phyloP scores from a whole-genome alignment of 1,140 invertebrate species.

The Proctacanthus coquilletti region DNA sequence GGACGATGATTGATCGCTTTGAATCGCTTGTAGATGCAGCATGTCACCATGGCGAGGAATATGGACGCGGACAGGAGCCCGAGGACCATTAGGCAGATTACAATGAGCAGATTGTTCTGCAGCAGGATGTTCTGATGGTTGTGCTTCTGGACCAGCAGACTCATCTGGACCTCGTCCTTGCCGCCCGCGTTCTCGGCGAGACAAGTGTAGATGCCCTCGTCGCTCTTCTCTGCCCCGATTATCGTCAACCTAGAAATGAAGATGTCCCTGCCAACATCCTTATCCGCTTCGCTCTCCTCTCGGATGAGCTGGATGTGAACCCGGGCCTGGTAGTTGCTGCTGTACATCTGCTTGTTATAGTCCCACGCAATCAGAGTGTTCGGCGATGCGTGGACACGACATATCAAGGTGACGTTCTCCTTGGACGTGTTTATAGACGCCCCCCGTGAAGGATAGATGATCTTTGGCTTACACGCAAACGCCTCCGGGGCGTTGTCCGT shows the following conservation, averaged over 20 bases:
- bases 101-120: constrained; percentile 13
- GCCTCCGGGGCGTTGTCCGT: constrained; percentile 46
- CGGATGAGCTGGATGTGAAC: constrained; percentile 16
- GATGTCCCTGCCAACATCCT: constrained; percentile 12
- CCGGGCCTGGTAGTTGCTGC: constrained; percentile 12
- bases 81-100: constrained; percentile 15
- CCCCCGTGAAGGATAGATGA: constrained; percentile 39
- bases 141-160: constrained; percentile 12
- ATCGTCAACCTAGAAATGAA: constrained; percentile 49
- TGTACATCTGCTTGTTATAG: constrained; percentile 34
- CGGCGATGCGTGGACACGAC: constrained; percentile 59
- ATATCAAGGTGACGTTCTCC: constrained; percentile 53
- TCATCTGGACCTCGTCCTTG: constrained; percentile 44
- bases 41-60: constrained; percentile 14
- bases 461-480: constrained; percentile 69
- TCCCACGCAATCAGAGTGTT: constrained; percentile 58
- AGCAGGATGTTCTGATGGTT: constrained; percentile 3
- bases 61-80: constrained; percentile 15
- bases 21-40: constrained; percentile 17
- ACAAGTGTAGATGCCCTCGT: constrained; percentile 75
- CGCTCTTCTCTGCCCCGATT: constrained; percentile 45
- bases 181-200: constrained; percentile 71
- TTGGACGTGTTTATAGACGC: constrained; percentile 39
- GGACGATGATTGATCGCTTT: constrained; percentile 8
- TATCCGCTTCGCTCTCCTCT: constrained; percentile 10